Evolutionary conservation across 2,888 invertebrate species (phyloP).

Genomic region (Sipha maydis): DNA sequence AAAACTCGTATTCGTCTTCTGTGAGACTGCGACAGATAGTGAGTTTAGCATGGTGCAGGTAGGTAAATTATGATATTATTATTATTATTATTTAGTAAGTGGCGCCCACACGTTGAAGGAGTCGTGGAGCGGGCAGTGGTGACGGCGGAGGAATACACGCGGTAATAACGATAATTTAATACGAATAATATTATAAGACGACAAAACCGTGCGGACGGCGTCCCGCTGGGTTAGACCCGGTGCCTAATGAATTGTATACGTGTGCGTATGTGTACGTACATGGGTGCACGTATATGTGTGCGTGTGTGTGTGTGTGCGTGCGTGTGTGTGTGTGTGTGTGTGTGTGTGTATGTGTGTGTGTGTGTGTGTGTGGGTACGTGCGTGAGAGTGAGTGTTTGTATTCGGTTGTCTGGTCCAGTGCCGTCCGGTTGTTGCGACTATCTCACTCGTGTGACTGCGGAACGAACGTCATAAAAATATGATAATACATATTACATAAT

Average conservation of each 20-base stretch:
- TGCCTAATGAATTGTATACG: slow-evolving; percentile 48
- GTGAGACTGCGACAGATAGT: too few species aligned
- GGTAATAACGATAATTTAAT: slow-evolving; percentile 45
- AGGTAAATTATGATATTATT: background rate
- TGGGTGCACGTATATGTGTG: too few species aligned
- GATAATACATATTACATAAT: slow-evolving; percentile 31
- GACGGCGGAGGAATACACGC: background rate
- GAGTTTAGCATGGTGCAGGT: too few species aligned
- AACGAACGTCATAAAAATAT: slow-evolving; percentile 43
- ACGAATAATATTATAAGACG: slow-evolving; percentile 25
- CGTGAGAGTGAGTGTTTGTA: too few species aligned
- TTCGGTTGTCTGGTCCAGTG: slow-evolving; percentile 1
- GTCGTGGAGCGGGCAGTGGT: background rate
- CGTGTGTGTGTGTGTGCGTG: too few species aligned
- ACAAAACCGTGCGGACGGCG: slow-evolving; percentile 55
- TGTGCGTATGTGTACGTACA: background rate
- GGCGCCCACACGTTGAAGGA: slow-evolving; percentile 42
- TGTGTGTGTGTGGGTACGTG: too few species aligned
- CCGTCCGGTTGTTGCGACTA: background rate
- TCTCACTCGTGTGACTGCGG: background rate
- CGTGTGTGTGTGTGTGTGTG: background rate
- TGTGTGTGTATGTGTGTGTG: background rate
- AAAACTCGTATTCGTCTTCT: too few species aligned
- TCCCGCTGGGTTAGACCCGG: slow-evolving; percentile 39
- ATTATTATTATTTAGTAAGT: slow-evolving; percentile 38